These are phyloP conservation scores for Romanomermis culicivorax DNA, from an alignment of 2,888 invertebrate species.

Conservation along the genomic window DNA sequence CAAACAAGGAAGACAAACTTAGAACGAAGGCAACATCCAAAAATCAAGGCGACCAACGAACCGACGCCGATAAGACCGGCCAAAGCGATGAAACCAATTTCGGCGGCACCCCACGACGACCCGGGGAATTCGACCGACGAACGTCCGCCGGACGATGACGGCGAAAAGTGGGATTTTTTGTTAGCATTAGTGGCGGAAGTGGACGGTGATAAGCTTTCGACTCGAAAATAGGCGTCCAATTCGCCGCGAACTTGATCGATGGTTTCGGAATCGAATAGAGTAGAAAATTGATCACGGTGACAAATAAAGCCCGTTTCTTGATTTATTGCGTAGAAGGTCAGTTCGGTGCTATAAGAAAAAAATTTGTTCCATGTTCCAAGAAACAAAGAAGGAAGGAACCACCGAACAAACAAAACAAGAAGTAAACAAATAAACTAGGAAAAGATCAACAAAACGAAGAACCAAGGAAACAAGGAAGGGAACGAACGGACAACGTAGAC, in stretches of 20 bases:
- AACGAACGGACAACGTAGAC: too few relatives aligned
- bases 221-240: not conserved
- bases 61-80: slow-evolving; percentile 19
- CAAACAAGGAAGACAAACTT: slow-evolving; percentile 11
- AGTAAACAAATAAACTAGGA: too few relatives aligned
- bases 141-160: too few relatives aligned
- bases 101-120: slow-evolving; percentile 8
- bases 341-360: slow-evolving; percentile 15
- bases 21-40: slow-evolving; percentile 18
- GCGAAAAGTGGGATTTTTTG: too few relatives aligned
- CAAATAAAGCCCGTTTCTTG: slow-evolving; percentile 23
- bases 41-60: slow-evolving; percentile 20
- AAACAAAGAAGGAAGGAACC: not conserved
- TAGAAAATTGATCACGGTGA: slow-evolving; percentile 4
- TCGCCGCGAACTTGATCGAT: not conserved
- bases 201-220: not conserved
- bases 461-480: too few relatives aligned
- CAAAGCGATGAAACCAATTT: slow-evolving; percentile 16
- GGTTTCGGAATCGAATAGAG: slow-evolving; percentile 6
- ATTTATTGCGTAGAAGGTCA: slow-evolving; percentile 24
- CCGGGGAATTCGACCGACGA: too few relatives aligned
- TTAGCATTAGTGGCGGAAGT: not conserved
- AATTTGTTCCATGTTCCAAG: not conserved
- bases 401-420: too few relatives aligned
- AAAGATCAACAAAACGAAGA: too few relatives aligned